Evolutionary conservation across 2,888 invertebrate genomes (phyloP), one percentile per base, ranked within the genome.

Genomic region (Apomyelois bistriatella): DNA sequence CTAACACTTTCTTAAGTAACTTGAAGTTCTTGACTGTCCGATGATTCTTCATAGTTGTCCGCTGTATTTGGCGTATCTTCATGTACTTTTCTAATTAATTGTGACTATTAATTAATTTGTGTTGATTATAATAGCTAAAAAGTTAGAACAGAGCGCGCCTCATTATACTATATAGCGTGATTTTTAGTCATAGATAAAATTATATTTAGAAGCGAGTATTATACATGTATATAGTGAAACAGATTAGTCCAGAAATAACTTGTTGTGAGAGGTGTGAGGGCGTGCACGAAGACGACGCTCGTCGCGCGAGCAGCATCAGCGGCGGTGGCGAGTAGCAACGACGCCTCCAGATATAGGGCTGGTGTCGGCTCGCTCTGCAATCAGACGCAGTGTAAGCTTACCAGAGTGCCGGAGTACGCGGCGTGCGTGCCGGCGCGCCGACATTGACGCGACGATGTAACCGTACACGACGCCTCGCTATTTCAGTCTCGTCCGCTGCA

Each of bases 401-500:
- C 84, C 82, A 71, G 81, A 74, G 75, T 78, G 76, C 78, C 74
- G 77, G 65, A 75, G 72, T 75, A 66, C 74, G 75, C 71, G 69
- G 66, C 70, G 66, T 61, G 3, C 9, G 32, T 32, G 70, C 74
- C 76, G 76, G 70, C 76, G 72, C 74, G 80, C 76, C 85, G 83
- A 80, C 85, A 84, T 85, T 86, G 87, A 85, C 85, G 88, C 83
- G 80, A 81, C 82, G 79, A 75, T 90, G 90, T 88, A 90, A 89
- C 85, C 80, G 87, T 88, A 90, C 83, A 87, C 90, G 88, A 85
- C 81, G 82, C 76, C 79, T 79, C 76, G 85, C 89, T 89, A 89
- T 90, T 90, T 88, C 79, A 72, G 87, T 85, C 86, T 76, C 85
- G 83, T 82, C 76, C 87, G 85, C 85, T 88, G 88, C 88, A 88